phyloP scores from a whole-genome alignment of 2,797 vertebrate genomes.

The Sebastiscus tertius region DNA sequence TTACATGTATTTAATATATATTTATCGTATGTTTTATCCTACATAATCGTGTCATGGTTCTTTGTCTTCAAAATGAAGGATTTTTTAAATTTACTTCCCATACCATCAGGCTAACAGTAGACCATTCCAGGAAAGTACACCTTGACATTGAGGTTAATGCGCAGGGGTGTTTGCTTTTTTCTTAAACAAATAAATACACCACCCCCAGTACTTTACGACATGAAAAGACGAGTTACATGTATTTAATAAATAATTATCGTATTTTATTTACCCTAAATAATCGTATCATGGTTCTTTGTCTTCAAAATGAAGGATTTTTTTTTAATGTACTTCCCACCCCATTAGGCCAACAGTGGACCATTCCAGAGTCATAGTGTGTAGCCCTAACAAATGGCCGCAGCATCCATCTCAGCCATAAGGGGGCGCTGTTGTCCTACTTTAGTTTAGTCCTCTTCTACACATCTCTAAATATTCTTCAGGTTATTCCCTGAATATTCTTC shows the following conservation, averaged over 20 bases:
- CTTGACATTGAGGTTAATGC: neutral
- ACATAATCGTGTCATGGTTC: accelerated
- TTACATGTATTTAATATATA: accelerated
- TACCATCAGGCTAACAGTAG: conserved; percentile 20
- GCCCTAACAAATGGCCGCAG: neutral
- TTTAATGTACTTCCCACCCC: accelerated
- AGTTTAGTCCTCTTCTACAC: neutral
- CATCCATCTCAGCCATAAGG: neutral
- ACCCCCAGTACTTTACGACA: accelerated
- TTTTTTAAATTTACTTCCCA: accelerated
- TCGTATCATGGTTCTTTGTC: accelerated
- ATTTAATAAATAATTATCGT: accelerated
- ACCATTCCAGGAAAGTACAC: conserved; percentile 41
- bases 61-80: accelerated
- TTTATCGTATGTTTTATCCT: accelerated
- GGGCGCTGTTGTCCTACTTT: neutral
- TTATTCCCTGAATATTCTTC: neutral
- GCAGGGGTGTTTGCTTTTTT: neutral
- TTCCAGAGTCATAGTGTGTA: conserved; percentile 31
- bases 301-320: accelerated
- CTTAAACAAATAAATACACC: neutral
- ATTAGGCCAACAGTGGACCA: conserved; percentile 33
- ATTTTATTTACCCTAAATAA: accelerated
- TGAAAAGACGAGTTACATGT: accelerated
- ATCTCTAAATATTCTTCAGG: neutral